phyloP scores from a whole-genome alignment of 2,797 vertebrate genomes.

The Sebastiscus tertius region DNA sequence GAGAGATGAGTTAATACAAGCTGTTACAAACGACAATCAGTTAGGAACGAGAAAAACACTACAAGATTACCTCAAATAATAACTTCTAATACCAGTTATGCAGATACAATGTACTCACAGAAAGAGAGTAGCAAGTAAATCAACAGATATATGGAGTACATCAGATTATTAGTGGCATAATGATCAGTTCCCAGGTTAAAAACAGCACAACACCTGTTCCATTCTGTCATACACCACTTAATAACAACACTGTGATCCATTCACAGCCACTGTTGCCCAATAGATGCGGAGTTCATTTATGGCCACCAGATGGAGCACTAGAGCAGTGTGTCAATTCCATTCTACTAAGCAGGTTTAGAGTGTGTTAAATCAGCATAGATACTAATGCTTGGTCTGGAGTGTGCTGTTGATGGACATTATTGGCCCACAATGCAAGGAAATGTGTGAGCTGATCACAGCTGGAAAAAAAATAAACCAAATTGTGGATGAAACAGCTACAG shows the following conservation, averaged over 20 bases:
- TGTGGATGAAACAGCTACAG: not conserved
- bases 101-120: not conserved
- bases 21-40: not conserved
- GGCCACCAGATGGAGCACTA: constrained; percentile 19
- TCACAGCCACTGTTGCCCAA: not conserved
- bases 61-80: not conserved
- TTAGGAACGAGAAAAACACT: not conserved
- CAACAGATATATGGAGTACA: not conserved
- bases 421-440: not conserved
- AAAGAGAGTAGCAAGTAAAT: not conserved
- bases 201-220: not conserved
- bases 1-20: not conserved
- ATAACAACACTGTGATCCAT: not conserved
- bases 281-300: not conserved
- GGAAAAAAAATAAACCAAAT: not conserved
- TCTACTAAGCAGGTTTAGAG: no score
- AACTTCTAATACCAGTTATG: not conserved
- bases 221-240: not conserved
- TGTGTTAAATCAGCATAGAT: not conserved
- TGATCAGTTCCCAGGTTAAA: not conserved
- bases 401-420: not conserved
- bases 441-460: not conserved
- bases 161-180: not conserved
- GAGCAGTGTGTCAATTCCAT: not conserved
- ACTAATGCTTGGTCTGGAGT: not conserved